Base-by-base conservation (phyloP, 2,888 invertebrate genomes). In the Masnerella sp. region DNA sequence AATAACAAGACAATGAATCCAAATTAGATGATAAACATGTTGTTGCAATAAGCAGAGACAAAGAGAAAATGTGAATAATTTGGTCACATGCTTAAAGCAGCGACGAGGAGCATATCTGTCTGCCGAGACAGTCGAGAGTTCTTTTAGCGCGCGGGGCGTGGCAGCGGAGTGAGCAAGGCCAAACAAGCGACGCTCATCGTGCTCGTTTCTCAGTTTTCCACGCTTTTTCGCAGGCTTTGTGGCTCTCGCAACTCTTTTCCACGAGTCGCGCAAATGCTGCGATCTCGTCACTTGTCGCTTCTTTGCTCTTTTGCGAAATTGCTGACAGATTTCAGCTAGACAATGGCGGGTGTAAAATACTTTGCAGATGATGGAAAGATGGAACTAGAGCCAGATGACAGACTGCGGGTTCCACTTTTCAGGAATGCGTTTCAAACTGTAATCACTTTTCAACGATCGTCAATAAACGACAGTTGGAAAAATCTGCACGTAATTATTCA, bases 121-220 rank as follows among this genome's bases (percentile, higher is more conserved):
- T 20, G 7, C 11, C 17, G 38, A 52, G 52, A 38, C 52, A 52
- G 15, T 52, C 5, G 25, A 32, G 43, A 15, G 45, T 45, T 59
- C 32, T 59, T 32, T 59, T 45, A n/a, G 14, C 45, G 36, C 14
- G 36, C 11, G 43, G 58, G 58, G 47, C 47, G 47, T 36, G 59
- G 59, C 59, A 36, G 36, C 32, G 22, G 32, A 36, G 32, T 32
- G 58, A 43, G 45, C 45, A 43, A 45, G 45, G 45, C 58, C 58
- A 58, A 58, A 58, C 56, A 40, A 43, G 56, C 43, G 45, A 34
- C 59, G 36, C 47, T 47, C 15, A 42, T 56, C 42, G 56, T 56
- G 56, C 56, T 42, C 56, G 56, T 56, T 56, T 42, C 54, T 38
- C 20, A 56, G 56, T 42, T 56, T 56, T 56, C 42, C 56, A 18